Base-by-base conservation (phyloP, 2,888 invertebrate species). In the Gastrophysa polygoni region DNA sequence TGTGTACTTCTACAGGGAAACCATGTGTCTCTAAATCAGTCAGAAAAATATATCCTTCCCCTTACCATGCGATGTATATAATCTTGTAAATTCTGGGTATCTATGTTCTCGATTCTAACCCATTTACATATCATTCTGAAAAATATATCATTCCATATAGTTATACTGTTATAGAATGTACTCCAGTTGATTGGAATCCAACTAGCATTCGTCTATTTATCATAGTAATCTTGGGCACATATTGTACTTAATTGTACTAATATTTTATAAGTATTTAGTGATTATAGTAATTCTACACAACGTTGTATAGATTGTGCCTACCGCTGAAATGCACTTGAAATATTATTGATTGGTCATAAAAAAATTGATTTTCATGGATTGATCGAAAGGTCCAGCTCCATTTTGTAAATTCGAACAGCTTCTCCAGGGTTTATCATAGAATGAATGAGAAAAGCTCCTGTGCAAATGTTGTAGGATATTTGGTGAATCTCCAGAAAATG, bases 261-360 rank as follows among this genome's bases (percentile, higher is more conserved):
- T 65, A 51, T 56, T 57, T 63, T 63, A 59, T 63, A n/a, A n/a
- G n/a, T n/a, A 57, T 57, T 44, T 58, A 58, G 52, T 55, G 34
- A 54, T 59, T 56, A 38, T 63, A 65, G 61, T 57, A 59, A 63
- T 64, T 62, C 63, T 68, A 68, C 62, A 64, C 63, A 63, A 57
- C 43, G 58, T 58, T 24, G 46, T 63, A 61, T 66, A 64, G 68
- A 64, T 61, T 66, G 66, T 68, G 68, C 66, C 68, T 68, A 62
- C 57, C 48, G 18, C 32, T 48, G 4, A 57, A 34, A 34, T 57
- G 34, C 7, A 16, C 38, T 21, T 38, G 3, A 3, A 20, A 7
- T 38, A 38, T 7, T 38, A 38, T 14, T 14, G 4, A 4, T 1
- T 4, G 14, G 2, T 4, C 3, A 38, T 14, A 38, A 14, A 38